Base-by-base conservation (phyloP, 2,888 invertebrate genomes). In the Siphlonurus alternatus region DNA sequence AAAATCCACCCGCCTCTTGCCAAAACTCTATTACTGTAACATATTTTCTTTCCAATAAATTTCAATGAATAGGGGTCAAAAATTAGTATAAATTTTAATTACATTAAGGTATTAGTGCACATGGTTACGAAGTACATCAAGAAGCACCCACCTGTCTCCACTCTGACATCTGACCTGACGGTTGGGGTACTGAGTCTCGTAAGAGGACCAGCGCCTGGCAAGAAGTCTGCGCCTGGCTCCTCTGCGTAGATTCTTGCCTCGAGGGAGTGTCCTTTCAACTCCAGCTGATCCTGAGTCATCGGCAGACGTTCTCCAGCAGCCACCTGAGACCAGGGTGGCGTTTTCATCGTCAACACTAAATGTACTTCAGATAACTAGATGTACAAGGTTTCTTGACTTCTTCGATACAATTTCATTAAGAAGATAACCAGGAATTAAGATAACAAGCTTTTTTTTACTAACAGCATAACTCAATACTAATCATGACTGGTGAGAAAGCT, bases 221-320 rank as follows among this genome's bases (percentile, higher is more conserved):
- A 79, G 77, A 99, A 99, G 25, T 88, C 89, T 53, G 77, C 77
- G 65, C 74, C 74, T 0, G 82, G 80, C 68, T 82, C 81, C 72
- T 98, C 98, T 0, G 98, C 98, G 76, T 98, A 99, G 68, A 99
- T 91, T 67, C 98, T 81, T 25, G 96, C 96, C 77, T 99, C 98
- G 69, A 99, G 93, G 0, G 98, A 87, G 76, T 97, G 95, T 0
- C 98, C 97, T 0, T 78, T 80, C 0, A 89, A 77, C 2, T 76
- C 73, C 61, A 98, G 87, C 67, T 95, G 82, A 0, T 86, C 82
- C 74, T 99, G 98, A 0, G 77, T 80, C 0, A 88, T 68, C 0
- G 97, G 96, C 18, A 98, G 76, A 56, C 81, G 80, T 73, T 95
- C 93, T 0, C 97, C 96, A 38, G 89, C 81, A 0, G 98, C 97